Conservation (phyloP, 2,113 vertebrate genomes). For the Oenanthe oenanthe region DNA sequence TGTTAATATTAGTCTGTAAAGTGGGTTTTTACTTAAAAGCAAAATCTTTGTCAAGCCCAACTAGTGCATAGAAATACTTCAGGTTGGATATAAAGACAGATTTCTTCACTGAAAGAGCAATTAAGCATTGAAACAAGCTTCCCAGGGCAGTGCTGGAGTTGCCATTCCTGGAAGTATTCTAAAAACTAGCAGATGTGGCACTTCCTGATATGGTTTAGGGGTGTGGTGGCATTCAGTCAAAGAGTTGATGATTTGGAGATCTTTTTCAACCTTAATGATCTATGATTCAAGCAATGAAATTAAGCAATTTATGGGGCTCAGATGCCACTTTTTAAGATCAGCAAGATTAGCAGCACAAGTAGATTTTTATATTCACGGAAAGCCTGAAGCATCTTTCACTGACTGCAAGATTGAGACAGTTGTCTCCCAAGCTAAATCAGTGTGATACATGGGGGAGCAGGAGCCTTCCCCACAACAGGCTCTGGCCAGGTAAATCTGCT, state of each 20-base stretch:
- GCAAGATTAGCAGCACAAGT: neutral
- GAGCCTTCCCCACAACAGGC: neutral
- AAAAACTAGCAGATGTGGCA: neutral
- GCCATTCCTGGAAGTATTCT: neutral
- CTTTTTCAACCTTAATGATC: neutral
- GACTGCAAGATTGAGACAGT: neutral
- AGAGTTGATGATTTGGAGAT: neutral
- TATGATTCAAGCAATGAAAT: neutral
- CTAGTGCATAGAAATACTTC: neutral
- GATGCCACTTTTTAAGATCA: neutral
- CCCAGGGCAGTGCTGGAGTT: neutral
- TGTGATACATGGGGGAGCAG: neutral
- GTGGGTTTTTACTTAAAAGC: neutral
- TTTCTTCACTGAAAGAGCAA: neutral
- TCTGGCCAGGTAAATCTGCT: neutral
- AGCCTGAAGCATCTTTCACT: neutral
- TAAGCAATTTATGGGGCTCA: neutral
- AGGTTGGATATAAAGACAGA: neutral
- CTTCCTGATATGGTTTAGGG: neutral
- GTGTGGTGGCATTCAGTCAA: neutral
- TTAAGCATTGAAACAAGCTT: neutral
- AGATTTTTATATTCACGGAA: neutral
- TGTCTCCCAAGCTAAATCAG: neutral
- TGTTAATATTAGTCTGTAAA: neutral
- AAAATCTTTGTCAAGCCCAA: neutral